Conservation (phyloP, 37 sponge, comb jelly and placozoan genomes). For the Geodia barretti region DNA sequence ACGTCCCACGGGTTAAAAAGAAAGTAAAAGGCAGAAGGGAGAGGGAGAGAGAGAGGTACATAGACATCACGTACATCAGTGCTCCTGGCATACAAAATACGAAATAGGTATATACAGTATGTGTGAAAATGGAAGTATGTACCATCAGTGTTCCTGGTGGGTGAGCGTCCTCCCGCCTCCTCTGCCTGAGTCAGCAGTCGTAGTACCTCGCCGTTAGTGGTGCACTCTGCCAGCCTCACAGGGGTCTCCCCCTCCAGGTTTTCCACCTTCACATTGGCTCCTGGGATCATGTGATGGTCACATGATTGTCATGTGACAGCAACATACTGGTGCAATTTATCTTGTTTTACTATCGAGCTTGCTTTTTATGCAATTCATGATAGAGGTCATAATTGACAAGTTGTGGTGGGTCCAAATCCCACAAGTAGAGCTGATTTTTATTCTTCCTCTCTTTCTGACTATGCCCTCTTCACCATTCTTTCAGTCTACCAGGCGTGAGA, state of each 20-base stretch:
- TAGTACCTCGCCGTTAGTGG: conserved; percentile 50
- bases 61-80: not conserved
- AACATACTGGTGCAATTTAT: no score
- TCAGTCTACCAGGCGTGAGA: no score
- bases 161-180: not conserved
- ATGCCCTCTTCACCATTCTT: no score
- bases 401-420: no score
- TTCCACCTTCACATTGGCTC: conserved; percentile 38
- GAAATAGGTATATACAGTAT: not conserved
- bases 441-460: no score
- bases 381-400: no score
- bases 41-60: not conserved
- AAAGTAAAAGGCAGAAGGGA: not conserved
- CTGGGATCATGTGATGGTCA: no score
- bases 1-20: not conserved
- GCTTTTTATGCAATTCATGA: no score
- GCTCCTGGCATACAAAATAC: no score
- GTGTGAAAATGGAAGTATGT: not conserved
- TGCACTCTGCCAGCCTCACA: conserved; percentile 48
- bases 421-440: no score
- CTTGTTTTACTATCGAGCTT: no score
- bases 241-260: conserved; percentile 79
- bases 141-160: conserved; percentile 24
- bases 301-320: no score
- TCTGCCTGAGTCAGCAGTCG: conserved; percentile 37